Base-by-base conservation (phyloP, 2,888 invertebrate species). In the Diplazon laetatorius region DNA sequence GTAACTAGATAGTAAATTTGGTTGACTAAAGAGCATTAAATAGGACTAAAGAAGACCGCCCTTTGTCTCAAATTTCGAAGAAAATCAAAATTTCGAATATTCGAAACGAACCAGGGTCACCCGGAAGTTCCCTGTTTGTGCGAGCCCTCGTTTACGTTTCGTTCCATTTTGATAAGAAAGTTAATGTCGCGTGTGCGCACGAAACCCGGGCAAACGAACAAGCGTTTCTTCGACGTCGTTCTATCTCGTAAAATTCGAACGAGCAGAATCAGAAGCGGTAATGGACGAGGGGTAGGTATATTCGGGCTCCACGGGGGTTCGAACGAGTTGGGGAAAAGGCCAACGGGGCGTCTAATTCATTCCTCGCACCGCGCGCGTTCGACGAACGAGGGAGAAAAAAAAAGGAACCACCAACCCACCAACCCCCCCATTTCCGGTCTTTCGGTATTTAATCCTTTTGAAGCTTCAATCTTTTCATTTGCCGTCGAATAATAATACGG, bases 341-440 rank as follows among this genome's bases (percentile, higher is more conserved):
- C 77, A 73, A 73, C 69, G 69, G 71, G 76, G 65, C 69, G 42
- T 68, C 68, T 77, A 72, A 77, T 77, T 77, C 77, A 65, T 72
- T 76, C 62, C 66, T 55, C 66, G 52, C 52, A 42, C 30, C 52
- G 16, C 57, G 16, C 57, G 55, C 39, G 16, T 14, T 0, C 65
- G 30, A 42, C 30, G 30, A 6, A 20, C 37, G 42, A 39, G 25
- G 48, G 18, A 18, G 5, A 55, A 6, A 22, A 57, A 57, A 71
- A 65, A 63, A 57, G n/a, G 12, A 63, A 10, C 16, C 46, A 59
- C 57, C 63, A 68, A 57, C n/a, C n/a, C n/a, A n/a, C n/a, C 50
- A 77, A 68, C 59, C n/a, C n/a, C n/a, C n/a, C n/a, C n/a, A 77
- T 73, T 77, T 77, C 69, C 73, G 77, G 48, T 37, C 37, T 18